Evolutionary conservation across 2,113 vertebrate genomes (phyloP), one percentile per base, ranked within the genome.

Genomic region (Ictalurus punctatus): DNA sequence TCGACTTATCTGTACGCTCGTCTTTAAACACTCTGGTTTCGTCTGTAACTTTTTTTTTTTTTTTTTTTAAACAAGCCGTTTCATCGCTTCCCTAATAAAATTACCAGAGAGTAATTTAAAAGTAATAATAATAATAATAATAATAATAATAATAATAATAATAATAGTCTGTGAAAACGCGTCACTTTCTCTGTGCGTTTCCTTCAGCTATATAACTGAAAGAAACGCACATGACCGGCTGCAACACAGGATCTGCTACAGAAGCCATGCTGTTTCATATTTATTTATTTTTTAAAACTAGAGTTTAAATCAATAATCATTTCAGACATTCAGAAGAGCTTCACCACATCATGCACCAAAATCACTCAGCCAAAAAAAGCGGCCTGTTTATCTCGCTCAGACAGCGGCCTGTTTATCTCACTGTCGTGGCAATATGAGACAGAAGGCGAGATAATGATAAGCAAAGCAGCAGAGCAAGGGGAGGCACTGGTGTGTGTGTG

Each of bases 401-500:
- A n/a, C 6, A 25, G 27, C 17, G n/a, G 78, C 23, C 16, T 19
- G 48, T 76, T 76, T 76, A 74, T 83, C 48, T 10, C 21, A 16
- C 54, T 7, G 44, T 48, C 44, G 8, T 65, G 83, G 48, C 2
- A 25, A 9, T 27, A 40, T 1, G 30, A 76, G 80, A 81, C 86
- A 91, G 86, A 88, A 59, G 88, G 83, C 78, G 58, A 59, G 37
- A 44, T 13, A 91, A 80, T 67, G 90, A 91, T 91, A 90, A 86
- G 65, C 65, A 81, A 52, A 79, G 40, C 48, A 14, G 23, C 25
- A 54, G 16, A 14, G 30, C 25, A 40, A 44, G 37, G 25, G 23
- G 84, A 52, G 48, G 48, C n/a, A 74, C 61, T 56, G 54, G 34
- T 34, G 67, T 27, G n/a, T 16, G 21, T 12, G 37, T 25, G 17